Base-by-base conservation (phyloP, 2,797 vertebrate genomes). In the Pteropus rufus region DNA sequence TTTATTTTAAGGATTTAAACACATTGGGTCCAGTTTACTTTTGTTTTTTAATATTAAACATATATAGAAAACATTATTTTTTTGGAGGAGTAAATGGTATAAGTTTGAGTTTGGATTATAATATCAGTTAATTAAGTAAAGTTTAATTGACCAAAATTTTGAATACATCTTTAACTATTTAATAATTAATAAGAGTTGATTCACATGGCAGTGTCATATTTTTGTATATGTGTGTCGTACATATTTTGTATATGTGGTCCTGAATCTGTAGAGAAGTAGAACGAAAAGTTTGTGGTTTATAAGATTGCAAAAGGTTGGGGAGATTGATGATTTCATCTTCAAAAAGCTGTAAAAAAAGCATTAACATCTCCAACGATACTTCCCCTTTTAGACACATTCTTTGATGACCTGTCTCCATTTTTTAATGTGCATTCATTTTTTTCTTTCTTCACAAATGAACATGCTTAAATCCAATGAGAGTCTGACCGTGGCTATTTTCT, bases 51-150 rank as follows among this genome's bases (percentile, higher is more conserved):
- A 26, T 64, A 26, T 91, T 92, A 93, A 93, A 21, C 29, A 52
- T 80, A 65, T 65, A 8, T 56, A 84, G 69, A 67, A 95, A 88
- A 62, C 7, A 29, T 5, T 67, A 41, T 56, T n/a, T 52, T 92
- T 86, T 91, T 82, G 19, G 24, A 87, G 29, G n/a, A 18, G 5
- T 41, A 85, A 94, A 41, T 87, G 10, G 16, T 85, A 10, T 44
- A 34, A 77, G 10, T 82, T 86, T 91, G 62, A 97, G 9, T 87
- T 92, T 94, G n/a, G 24, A 82, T 36, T 91, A 21, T 89, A 19
- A 10, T 94, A 54, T 77, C 92, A 94, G 60, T 91, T 96, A 79
- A 82, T 49, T 92, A 85, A 93, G 10, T 58, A 93, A 91, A 91
- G 73, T 84, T 76, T 76, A 95, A 92, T 46, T 89, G 58, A 36